Conservation (phyloP, 2,888 invertebrate genomes). For the Drosophila kambysellisi region DNA sequence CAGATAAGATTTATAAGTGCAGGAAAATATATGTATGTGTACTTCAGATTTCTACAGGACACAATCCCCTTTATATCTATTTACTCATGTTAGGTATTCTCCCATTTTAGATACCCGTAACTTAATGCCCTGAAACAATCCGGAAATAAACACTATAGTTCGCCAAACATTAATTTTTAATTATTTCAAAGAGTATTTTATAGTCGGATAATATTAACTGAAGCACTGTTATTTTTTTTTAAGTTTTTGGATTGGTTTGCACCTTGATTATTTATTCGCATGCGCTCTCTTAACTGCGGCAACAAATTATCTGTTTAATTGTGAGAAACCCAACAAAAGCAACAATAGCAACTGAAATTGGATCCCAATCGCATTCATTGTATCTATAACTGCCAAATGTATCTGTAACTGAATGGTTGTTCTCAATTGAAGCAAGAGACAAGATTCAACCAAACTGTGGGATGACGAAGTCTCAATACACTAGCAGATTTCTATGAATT, state of each 20-base stretch:
- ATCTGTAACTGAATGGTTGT: constrained; percentile 26
- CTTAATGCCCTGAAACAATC: too few relatives aligned
- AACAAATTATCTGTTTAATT: constrained; percentile 73
- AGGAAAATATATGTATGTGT: background rate
- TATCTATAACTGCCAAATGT: constrained; percentile 24
- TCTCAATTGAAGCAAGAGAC: constrained; percentile 25
- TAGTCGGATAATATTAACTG: background rate
- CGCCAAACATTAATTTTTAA: background rate
- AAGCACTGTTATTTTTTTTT: background rate
- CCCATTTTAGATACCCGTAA: background rate
- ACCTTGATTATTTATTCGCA: constrained; percentile 61
- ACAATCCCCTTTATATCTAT: background rate
- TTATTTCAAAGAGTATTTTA: background rate
- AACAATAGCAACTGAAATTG: constrained; percentile 38
- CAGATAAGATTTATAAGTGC: too few relatives aligned
- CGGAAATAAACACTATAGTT: background rate
- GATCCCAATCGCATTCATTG: constrained; percentile 32
- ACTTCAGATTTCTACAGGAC: background rate
- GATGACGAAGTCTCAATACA: background rate
- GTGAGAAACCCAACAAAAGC: constrained; percentile 65
- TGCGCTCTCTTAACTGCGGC: constrained; percentile 50
- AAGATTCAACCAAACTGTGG: background rate
- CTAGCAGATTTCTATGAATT: background rate
- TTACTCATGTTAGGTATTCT: too few relatives aligned
- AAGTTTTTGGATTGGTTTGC: constrained; percentile 14